Evolutionary conservation across 2,888 invertebrate species (phyloP), one percentile per base, ranked within the genome.

Genomic region (Hyposoter dolosus): DNA sequence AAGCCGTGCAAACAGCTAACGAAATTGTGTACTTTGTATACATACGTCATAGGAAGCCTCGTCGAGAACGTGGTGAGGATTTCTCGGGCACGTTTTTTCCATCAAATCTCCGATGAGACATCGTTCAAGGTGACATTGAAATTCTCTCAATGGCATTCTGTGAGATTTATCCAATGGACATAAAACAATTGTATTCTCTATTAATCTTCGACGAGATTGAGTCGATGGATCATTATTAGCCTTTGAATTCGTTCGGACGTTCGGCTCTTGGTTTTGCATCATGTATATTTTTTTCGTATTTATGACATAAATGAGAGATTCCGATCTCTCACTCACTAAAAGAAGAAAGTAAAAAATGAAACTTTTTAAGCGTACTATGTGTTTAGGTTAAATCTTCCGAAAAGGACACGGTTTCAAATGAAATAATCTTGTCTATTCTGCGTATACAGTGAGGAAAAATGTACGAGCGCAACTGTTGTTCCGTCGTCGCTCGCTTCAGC

Each of bases 1-100:
- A n/a, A n/a, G n/a, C n/a, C n/a, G n/a, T n/a, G n/a, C n/a, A n/a
- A 40, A 56, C 32, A n/a, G 53, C 7, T 9, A 9, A 56, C 2
- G 10, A 40, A 4, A 32, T 32, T 7, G 43, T 43, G n/a, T n/a
- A 40, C 1, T 7, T 50, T 75, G 15, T 12, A 1, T 43, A 76
- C 76, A 17, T 76, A 85, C 85, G n/a, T 80, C 75, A 50, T 85
- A 85, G 23, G 85, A 85, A 80, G 83, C 65, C 15, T 85, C 85
- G 60, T 85, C 85, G 12, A 85, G 32, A 17, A 74, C 56, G 53
- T 85, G 85, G 28, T 23, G 80, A 12, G 71, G 28, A 63, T 85
- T 85, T 66, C 50, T 75, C 28, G 85, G 83, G 43, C 85, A 85
- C 19, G 65, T 68, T 71, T 56, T 80, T 50, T 68, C 32, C 15